Evolutionary conservation across 2,888 invertebrate genomes (phyloP), one percentile per base, ranked within the genome.

Genomic region (Leptinotarsa haldemani): DNA sequence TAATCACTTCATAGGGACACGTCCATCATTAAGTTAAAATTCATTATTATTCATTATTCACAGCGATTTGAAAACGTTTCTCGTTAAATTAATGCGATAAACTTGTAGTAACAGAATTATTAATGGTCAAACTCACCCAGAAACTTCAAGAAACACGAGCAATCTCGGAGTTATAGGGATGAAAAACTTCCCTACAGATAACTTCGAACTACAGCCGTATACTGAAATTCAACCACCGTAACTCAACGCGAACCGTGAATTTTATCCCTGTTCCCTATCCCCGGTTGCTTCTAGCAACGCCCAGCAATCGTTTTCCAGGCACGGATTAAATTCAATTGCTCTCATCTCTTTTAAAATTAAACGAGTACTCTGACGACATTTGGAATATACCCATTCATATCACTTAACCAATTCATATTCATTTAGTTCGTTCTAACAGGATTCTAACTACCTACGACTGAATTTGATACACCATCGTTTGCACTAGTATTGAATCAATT

Each of bases 241-340:
- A 73, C 70, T 25, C 40, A 40, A 46, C 25, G 47, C 47, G 61
- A 65, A 69, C 63, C 77, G 80, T 79, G 80, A 82, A 74, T 80
- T 40, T 80, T 74, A 73, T 71, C 73, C 76, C 71, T 71, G 73
- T 58, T 71, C 79, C 74, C 79, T 79, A 79, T 80, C 81, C 83
- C 84, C 84, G 84, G 82, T 83, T 84, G 83, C 84, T 84, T 84
- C 83, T 82, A 83, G 84, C 83, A 83, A 83, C 85, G 84, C 83
- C 84, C 82, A 84, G 84, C 84, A 83, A 79, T 78, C 77, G 74
- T 73, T 80, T 78, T 78, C 76, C 81, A 81, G 79, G 80, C 70
- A 70, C 81, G 79, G 78, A 79, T 80, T 78, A 70, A 69, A 74
- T 67, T 65, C 76, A 77, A 91, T 92, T 77, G 78, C 25, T 64